These are phyloP conservation scores for Thymelicus sylvestris DNA, from an alignment of 2,888 invertebrate species.

Conservation along the genomic window DNA sequence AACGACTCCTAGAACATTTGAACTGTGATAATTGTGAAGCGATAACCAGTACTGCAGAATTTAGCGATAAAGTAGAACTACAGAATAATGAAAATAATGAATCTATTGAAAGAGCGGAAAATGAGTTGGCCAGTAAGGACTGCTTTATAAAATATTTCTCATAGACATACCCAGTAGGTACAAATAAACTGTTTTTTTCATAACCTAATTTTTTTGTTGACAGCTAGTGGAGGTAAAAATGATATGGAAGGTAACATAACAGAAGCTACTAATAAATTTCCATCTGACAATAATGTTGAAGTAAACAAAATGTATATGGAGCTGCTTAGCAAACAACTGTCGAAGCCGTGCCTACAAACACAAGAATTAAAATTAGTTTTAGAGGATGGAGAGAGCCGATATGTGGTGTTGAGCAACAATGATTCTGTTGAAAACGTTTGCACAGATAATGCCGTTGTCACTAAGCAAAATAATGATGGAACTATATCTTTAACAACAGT, in stretches of 20 bases:
- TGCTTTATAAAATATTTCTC: neutral
- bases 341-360: constrained; percentile 57
- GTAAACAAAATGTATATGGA: constrained; percentile 68
- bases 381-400: constrained; percentile 61
- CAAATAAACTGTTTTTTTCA: neutral
- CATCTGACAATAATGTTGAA: constrained; percentile 45
- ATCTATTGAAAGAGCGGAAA: constrained; percentile 6
- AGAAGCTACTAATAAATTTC: constrained; percentile 4
- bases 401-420: constrained; percentile 63
- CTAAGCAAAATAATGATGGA: constrained; percentile 75
- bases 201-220: constrained; percentile 17
- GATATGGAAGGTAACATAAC: constrained; percentile 6
- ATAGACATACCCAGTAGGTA: neutral
- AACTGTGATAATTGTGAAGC: constrained; percentile 63
- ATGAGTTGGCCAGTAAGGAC: constrained; percentile 12
- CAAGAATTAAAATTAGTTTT: constrained; percentile 66
- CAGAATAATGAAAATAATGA: constrained; percentile 36
- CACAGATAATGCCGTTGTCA: constrained; percentile 57
- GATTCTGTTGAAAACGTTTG: constrained; percentile 48
- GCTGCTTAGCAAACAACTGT: constrained; percentile 55
- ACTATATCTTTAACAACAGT: constrained; percentile 71
- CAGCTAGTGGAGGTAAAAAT: constrained; percentile 17
- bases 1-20: constrained; percentile 85
- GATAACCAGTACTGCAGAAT: constrained; percentile 29
- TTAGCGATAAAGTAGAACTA: constrained; percentile 30